Percentiles rank a stretch among this genome's conserved stretches.
Evolutionary conservation across 2,888 invertebrate species (phyloP).

Genomic region (Drosophila yooni): DNA sequence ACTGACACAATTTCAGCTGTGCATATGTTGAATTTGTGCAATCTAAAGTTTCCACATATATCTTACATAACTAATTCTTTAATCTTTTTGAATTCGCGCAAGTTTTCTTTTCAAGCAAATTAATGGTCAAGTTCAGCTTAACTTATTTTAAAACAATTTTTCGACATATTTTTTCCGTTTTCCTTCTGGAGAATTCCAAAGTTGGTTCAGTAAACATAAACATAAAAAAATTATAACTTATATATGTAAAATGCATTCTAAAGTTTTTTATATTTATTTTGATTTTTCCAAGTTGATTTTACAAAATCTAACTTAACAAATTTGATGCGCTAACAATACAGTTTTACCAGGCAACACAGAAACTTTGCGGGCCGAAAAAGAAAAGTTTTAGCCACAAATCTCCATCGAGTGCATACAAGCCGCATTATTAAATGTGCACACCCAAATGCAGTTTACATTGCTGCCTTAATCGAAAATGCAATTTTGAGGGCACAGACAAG

Average conservation of each 20-base stretch:
- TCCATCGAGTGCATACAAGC: background rate
- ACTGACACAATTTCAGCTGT: background rate
- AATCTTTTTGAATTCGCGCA: background rate
- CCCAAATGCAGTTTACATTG: slow-evolving; percentile 59
- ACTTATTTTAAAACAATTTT: background rate
- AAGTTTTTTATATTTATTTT: no score
- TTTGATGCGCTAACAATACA: slow-evolving; percentile 6
- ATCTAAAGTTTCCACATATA: background rate
- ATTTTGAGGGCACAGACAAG: slow-evolving; percentile 53
- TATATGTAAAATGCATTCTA: no score
- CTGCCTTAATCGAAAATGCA: slow-evolving; percentile 75
- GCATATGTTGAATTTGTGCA: background rate
- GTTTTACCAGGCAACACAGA: slow-evolving; percentile 1
- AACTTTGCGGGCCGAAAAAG: slow-evolving; percentile 34
- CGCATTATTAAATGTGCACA: slow-evolving; percentile 60
- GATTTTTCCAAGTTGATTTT: background rate
- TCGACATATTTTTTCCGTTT: background rate
- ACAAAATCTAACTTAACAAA: background rate
- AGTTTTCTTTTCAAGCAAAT: background rate
- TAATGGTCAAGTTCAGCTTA: background rate
- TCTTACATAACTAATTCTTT: background rate
- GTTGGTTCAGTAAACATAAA: background rate
- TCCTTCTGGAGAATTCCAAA: background rate
- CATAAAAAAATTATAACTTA: background rate
- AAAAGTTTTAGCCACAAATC: slow-evolving; percentile 38